Percentiles rank a stretch among this genome's conserved stretches.
Evolutionary conservation across 2,797 vertebrate genomes (phyloP).

Genomic region (Silurus lanzhouensis): DNA sequence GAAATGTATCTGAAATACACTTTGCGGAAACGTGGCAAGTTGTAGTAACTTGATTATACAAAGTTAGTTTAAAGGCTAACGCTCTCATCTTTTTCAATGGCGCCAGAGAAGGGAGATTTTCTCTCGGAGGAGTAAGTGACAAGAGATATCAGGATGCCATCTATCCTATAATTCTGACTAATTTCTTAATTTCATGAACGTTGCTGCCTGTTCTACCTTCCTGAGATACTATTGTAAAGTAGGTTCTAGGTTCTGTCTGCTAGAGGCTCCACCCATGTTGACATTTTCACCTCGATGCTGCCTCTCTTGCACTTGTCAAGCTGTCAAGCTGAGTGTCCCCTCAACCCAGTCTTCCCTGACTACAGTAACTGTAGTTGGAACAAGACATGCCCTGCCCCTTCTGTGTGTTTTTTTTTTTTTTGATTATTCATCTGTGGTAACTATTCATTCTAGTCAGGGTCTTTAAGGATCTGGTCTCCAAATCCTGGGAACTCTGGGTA

Average conservation of each 20-base stretch:
- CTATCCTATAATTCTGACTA: not conserved
- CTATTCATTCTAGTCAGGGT: not conserved
- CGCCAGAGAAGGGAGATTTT: not conserved
- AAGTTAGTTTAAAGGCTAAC: not conserved
- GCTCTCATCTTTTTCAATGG: not conserved
- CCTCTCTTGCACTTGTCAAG: not conserved
- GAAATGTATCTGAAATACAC: not conserved
- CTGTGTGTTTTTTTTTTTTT: not conserved
- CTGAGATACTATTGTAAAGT: not conserved
- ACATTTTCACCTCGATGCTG: not conserved
- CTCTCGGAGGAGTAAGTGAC: not conserved
- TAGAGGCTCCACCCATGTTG: not conserved
- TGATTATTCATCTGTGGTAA: not conserved
- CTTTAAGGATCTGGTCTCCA: not conserved
- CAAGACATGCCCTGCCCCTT: no score
- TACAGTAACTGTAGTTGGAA: not conserved
- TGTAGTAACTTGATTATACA: not conserved
- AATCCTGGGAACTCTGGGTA: not conserved
- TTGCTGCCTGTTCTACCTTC: not conserved
- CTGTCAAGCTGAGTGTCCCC: not conserved
- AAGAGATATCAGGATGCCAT: not conserved
- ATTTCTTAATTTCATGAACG: not conserved
- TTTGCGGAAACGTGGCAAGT: not conserved
- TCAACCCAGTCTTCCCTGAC: not conserved
- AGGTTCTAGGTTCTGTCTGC: not conserved